Base-by-base conservation (phyloP, 1,140 invertebrate species). In the Drosophila yakuba region DNA sequence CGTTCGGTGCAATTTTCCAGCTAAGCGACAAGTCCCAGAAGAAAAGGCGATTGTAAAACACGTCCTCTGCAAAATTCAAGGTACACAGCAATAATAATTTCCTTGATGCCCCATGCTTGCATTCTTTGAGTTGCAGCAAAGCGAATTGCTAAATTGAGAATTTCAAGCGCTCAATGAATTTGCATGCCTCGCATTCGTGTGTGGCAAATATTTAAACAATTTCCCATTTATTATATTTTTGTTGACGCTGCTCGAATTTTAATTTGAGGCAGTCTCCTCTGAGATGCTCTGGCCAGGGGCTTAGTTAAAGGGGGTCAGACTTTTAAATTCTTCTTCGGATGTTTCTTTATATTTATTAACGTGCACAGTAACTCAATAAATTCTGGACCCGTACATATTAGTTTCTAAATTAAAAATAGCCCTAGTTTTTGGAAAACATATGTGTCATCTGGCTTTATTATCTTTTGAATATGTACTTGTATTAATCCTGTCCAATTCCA, bases 21-120 rank as follows among this genome's bases (percentile, higher is more conserved):
- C 88, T 58, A 83, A 88, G 83, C 83, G 84, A 89, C 83, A 89
- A 88, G 80, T 71, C 75, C 83, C 79, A 68, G 48, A 15, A 35
- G 28, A 39, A 35, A 52, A 36, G 56, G 38, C 45, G 55, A 39
- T 23, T 74, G 45, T 50, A 52, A 78, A 57, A 71, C 83, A 86
- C 83, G 83, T 88, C 55, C 35, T 88, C 59, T 23, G 25, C 43
- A n/a, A 35, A 51, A 83, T 83, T 88, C 67, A 76, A 73, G 79
- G 54, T 76, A 60, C 32, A 32, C 32, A 35, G 67, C 32, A 73
- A 75, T 67, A 73, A 75, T 67, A 44, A 81, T 83, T 74, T 59
- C 38, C 41, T 54, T 41, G 8, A 74, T 51, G 59, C 39, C 54
- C 56, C 20, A 25, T 59, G 38, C 48, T 60, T 71, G n/a, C 51